Evolutionary conservation across 2,888 invertebrate species (phyloP), one percentile per base, ranked within the genome.

Genomic region (Cataglyphis cursor): DNA sequence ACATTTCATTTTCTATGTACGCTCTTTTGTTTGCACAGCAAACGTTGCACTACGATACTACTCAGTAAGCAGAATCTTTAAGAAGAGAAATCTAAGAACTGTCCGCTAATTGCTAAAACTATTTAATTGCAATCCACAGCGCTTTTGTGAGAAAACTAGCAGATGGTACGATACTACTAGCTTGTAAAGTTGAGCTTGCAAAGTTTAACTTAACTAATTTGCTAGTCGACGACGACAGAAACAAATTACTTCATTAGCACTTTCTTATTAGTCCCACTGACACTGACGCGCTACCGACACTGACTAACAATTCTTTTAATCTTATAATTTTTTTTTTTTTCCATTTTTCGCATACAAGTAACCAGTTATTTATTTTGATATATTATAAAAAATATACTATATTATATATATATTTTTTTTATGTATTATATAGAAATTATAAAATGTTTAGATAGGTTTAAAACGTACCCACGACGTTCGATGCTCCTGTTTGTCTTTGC

Each of bases 401-500:
- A 35, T 35, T 35, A 35, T 35, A 35, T 35, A 35, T 35, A 6
- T 35, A 35, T 31, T 6, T 31, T 31, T 31, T 31, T 6, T 6
- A 35, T 35, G 3, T 3, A 41, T 41, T 41, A 41, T 12, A 44
- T 44, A 44, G 41, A 44, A 15, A 44, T 3, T 44, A 44, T 44
- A 44, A 44, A 15, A 9, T 24, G n/a, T 57, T 38, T n/a, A 3
- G 51, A 57, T 38, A 51, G 0, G 3, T 21, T 35, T n/a, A 31
- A 54, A 59, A 82, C 93, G 85, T 85, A 94, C 94, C 94, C 94
- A 94, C 88, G 93, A 91, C 89, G 92, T 92, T 86, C 93, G 92
- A 81, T 92, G 93, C 85, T 94, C 93, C 72, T 90, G 92, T 86
- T 92, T 94, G 90, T 94, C 93, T 90, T 94, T 94, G 87, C 92